Percentiles rank a stretch among this genome's conserved stretches.
Conservation (phyloP, 1,140 invertebrate genomes). For the Sitobion miscanthi region DNA sequence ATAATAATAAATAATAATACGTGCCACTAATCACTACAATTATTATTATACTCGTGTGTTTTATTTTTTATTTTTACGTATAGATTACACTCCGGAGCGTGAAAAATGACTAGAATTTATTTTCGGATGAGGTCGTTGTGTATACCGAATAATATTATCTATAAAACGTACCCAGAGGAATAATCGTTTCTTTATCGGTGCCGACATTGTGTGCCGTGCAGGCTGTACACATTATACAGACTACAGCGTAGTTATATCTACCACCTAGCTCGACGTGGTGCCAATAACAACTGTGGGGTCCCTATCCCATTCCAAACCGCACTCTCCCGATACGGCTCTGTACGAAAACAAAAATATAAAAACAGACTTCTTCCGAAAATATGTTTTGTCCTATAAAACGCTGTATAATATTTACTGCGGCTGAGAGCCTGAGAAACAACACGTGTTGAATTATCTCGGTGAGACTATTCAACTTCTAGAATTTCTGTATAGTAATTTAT, state of each 20-base stretch:
- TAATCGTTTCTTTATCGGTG: conserved; percentile 17
- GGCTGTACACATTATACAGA: not conserved
- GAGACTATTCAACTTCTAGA: not conserved
- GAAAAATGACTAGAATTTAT: conserved; percentile 27
- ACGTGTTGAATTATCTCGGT: conserved; percentile 2
- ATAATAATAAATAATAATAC: not conserved
- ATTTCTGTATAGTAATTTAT: not conserved
- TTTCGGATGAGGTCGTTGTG: not conserved
- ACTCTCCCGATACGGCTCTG: not conserved
- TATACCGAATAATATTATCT: not conserved
- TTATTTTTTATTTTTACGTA: not conserved
- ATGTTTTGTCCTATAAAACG: conserved; percentile 1
- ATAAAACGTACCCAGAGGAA: not conserved
- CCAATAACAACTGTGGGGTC: not conserved
- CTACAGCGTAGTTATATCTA: no score
- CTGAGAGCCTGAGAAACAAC: not conserved
- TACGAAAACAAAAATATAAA: not conserved
- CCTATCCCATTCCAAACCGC: not conserved
- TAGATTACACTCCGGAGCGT: not conserved
- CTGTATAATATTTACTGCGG: not conserved
- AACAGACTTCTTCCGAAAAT: not conserved
- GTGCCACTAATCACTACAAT: not conserved
- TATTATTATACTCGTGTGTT: not conserved
- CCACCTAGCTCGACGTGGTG: not conserved
- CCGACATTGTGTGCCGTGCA: not conserved